Evolutionary conservation across 2,113 vertebrate species (phyloP).

Genomic region (Hassar affinis): DNA sequence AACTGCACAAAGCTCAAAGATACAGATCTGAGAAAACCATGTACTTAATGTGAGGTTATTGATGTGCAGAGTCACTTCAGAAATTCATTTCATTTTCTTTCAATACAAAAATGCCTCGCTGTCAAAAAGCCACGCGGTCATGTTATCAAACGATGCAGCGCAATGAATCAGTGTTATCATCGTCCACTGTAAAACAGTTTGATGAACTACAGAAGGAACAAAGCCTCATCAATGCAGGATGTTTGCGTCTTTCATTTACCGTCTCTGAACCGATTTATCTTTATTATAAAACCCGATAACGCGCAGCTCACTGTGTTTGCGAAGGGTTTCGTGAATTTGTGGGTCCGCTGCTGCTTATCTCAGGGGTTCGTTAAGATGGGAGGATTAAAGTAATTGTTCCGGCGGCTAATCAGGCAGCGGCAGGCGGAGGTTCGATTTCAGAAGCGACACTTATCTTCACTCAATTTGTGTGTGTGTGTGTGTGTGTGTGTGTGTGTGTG

Average conservation of each 20-base stretch:
- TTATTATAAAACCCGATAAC: slow-evolving; percentile 59
- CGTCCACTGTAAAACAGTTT: background rate
- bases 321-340: slow-evolving; percentile 55
- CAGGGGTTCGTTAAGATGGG: slow-evolving; percentile 70
- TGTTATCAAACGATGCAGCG: background rate
- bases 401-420: slow-evolving; percentile 67
- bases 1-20: background rate
- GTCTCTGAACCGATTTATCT: slow-evolving; percentile 51
- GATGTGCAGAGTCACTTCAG: background rate
- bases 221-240: slow-evolving; percentile 37
- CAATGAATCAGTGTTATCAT: background rate
- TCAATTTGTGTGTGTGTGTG: too few species aligned
- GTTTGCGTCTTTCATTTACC: slow-evolving; percentile 22
- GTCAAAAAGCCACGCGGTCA: background rate
- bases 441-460: slow-evolving; percentile 45
- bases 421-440: slow-evolving; percentile 57
- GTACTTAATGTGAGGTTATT: too few species aligned
- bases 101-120: too few species aligned
- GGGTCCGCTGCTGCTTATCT: slow-evolving; percentile 62
- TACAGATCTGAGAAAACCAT: background rate
- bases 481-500: slow-evolving; percentile 46
- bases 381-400: slow-evolving; percentile 76
- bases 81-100: background rate
- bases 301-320: slow-evolving; percentile 45
- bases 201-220: slow-evolving; percentile 21